A percentile compares a stretch with the other conserved stretches of the same genome.
Evolutionary conservation across 2,888 invertebrate species (phyloP).

Genomic region (Apodemia arnacis): DNA sequence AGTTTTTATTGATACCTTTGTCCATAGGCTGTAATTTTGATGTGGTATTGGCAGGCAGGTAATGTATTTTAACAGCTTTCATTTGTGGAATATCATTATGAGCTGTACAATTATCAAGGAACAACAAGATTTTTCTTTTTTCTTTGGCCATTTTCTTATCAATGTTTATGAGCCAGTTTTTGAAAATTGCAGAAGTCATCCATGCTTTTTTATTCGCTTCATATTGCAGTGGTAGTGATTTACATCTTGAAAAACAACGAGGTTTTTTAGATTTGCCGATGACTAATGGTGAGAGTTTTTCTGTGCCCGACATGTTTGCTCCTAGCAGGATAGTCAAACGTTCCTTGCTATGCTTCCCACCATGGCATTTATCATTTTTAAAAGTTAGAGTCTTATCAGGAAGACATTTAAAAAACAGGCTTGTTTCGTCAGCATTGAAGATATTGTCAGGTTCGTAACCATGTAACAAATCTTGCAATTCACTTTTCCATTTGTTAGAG

Average conservation of each 20-base stretch:
- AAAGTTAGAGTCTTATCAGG: constrained; percentile 59
- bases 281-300: constrained; percentile 63
- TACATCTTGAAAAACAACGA: constrained; percentile 67
- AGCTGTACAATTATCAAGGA: constrained; percentile 36
- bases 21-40: constrained; percentile 59
- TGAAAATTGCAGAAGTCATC: constrained; percentile 55
- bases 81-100: constrained; percentile 40
- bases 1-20: constrained; percentile 63
- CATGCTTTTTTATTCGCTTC: constrained; percentile 66
- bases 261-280: constrained; percentile 70
- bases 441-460: constrained; percentile 43
- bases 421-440: constrained; percentile 54
- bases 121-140: constrained; percentile 56
- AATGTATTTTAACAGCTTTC: constrained; percentile 45
- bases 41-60: constrained; percentile 53
- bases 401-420: constrained; percentile 34
- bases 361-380: constrained; percentile 39
- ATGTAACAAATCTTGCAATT: constrained; percentile 46
- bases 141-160: constrained; percentile 41
- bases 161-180: constrained; percentile 46
- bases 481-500: constrained; percentile 39
- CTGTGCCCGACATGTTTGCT: constrained; percentile 63
- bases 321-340: constrained; percentile 60
- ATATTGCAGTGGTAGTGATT: constrained; percentile 57
- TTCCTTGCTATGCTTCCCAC: constrained; percentile 72